Conservation (phyloP, 2,113 vertebrate species). For the Anser brachyrhynchus region DNA sequence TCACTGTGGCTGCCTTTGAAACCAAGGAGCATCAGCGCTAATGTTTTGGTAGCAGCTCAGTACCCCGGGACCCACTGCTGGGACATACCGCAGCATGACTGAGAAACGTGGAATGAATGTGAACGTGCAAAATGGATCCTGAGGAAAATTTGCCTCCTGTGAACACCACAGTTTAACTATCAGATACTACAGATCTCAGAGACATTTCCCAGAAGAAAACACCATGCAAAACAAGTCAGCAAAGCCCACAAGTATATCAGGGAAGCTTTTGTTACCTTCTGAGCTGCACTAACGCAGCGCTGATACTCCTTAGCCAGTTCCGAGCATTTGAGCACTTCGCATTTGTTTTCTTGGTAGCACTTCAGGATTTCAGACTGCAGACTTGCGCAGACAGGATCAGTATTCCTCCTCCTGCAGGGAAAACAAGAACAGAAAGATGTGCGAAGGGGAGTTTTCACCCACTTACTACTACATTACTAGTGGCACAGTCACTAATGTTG, state of each 20-base stretch:
- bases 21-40: not conserved
- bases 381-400: conserved; percentile 81
- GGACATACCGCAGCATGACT: not conserved
- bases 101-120: not conserved
- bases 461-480: not conserved
- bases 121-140: not conserved
- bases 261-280: conserved; percentile 80
- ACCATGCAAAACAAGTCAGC: not conserved
- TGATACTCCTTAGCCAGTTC: conserved; percentile 89
- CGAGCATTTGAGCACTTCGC: conserved; percentile 89
- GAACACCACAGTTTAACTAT: not conserved
- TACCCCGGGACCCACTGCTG: not conserved
- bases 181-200: not conserved
- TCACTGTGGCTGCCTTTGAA: not conserved
- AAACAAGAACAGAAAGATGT: conserved; percentile 7
- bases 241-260: not conserved
- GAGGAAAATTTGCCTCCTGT: not conserved
- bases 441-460: not conserved
- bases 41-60: not conserved
- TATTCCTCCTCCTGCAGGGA: conserved; percentile 75
- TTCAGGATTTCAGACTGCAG: conserved; percentile 88
- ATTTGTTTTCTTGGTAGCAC: conserved; percentile 87
- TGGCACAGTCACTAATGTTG: not conserved
- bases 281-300: conserved; percentile 87
- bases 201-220: not conserved